Conservation (phyloP, 2,888 invertebrate species). For the Caenorhabditis sp. region DNA sequence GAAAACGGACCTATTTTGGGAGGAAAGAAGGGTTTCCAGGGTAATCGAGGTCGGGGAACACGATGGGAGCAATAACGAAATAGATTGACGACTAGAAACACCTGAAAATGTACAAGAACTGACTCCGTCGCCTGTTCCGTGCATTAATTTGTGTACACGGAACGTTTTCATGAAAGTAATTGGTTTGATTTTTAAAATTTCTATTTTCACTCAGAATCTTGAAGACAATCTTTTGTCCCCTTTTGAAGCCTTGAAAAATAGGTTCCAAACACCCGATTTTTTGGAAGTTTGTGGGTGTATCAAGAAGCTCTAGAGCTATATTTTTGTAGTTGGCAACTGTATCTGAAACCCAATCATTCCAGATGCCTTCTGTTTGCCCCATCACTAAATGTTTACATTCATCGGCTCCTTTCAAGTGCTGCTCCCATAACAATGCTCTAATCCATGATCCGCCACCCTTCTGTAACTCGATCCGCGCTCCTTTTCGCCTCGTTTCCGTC, state of each 20-base stretch:
- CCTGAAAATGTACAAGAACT: no score
- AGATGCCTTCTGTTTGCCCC: neutral
- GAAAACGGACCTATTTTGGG: neutral
- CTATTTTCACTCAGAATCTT: no score
- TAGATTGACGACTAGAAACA: neutral
- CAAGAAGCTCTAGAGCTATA: neutral
- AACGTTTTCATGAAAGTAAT: no score
- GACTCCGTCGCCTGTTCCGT: no score
- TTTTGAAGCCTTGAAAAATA: no score
- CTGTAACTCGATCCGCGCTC: slow-evolving; percentile 45
- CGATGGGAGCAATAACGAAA: neutral
- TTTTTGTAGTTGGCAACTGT: neutral
- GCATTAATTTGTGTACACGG: no score
- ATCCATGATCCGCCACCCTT: slow-evolving; percentile 7
- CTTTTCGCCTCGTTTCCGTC: slow-evolving; percentile 42
- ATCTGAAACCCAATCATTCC: neutral
- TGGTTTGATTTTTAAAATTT: no score
- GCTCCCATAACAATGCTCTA: slow-evolving; percentile 11
- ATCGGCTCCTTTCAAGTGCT: slow-evolving; percentile 7
- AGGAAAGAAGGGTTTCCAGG: neutral
- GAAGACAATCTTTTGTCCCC: no score
- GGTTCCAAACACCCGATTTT: no score
- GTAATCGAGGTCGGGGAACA: neutral
- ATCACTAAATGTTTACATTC: slow-evolving; percentile 9
- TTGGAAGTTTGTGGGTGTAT: no score